These are phyloP conservation scores for Thunnus albacares DNA, from an alignment of 2,797 vertebrate species.

Conservation along the genomic window DNA sequence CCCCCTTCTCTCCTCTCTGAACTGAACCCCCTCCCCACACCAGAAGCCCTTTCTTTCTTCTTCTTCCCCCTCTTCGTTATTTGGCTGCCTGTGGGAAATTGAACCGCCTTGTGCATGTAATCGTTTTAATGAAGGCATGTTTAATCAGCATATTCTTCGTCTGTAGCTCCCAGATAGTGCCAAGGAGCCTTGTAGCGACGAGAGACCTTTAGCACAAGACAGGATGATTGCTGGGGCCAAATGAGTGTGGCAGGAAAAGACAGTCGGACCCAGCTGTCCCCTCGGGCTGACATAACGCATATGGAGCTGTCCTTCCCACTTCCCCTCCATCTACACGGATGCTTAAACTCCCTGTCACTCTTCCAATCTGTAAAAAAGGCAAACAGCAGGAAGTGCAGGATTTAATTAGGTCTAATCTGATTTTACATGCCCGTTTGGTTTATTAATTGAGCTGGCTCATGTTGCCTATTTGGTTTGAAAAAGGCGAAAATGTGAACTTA, in stretches of 20 bases:
- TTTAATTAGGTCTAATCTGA: constrained; percentile 75
- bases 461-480: constrained; percentile 44
- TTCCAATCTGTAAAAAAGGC: constrained; percentile 60
- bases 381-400: constrained; percentile 58
- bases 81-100: constrained; percentile 81
- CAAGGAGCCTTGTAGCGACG: constrained; percentile 84
- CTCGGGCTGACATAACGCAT: constrained; percentile 78
- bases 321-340: constrained; percentile 70
- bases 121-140: constrained; percentile 87
- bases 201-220: constrained; percentile 88
- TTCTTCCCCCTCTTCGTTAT: constrained; percentile 69
- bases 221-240: constrained; percentile 82
- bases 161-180: constrained; percentile 82
- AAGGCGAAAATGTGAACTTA: constrained; percentile 32
- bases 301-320: constrained; percentile 83
- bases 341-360: constrained; percentile 75
- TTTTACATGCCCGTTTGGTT: constrained; percentile 75
- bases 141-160: constrained; percentile 81
- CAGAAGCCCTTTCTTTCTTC: constrained; percentile 34
- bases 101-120: constrained; percentile 79
- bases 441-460: constrained; percentile 70
- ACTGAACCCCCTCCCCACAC: constrained; percentile 37
- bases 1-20: constrained; percentile 13
- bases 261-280: constrained; percentile 74
- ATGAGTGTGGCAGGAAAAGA: constrained; percentile 86